These are phyloP conservation scores for Mythimna vitellina DNA, from an alignment of 2,888 invertebrate species.

Conservation along the genomic window DNA sequence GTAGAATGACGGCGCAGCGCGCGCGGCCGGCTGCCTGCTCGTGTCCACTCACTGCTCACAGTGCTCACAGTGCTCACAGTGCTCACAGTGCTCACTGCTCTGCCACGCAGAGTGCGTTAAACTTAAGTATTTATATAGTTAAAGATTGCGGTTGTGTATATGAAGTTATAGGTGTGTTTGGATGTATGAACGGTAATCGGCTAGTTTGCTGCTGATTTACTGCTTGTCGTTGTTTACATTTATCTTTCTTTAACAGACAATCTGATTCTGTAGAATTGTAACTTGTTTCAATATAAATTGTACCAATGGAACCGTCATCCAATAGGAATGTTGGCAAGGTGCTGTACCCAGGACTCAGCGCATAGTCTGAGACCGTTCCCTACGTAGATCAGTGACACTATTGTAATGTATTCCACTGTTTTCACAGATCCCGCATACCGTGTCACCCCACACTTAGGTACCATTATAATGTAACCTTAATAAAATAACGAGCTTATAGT, in stretches of 20 bases:
- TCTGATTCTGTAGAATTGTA: conserved; percentile 18
- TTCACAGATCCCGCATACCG: conserved; percentile 11
- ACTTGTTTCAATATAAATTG: conserved; percentile 5
- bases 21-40: neutral
- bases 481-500: conserved; percentile 63
- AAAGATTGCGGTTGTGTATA: conserved; percentile 43
- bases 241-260: conserved; percentile 3
- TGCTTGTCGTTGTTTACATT: conserved; percentile 13
- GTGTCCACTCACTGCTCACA: neutral
- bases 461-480: conserved; percentile 43
- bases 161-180: conserved; percentile 17
- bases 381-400: neutral
- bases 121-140: conserved; percentile 21
- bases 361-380: neutral
- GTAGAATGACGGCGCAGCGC: conserved; percentile 14
- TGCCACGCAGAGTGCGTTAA: conserved; percentile 8
- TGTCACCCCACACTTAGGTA: conserved; percentile 12
- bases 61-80: conserved; percentile 4
- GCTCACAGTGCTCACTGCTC: conserved; percentile 12
- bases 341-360: conserved; percentile 35
- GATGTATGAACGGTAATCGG: conserved; percentile 12
- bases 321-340: conserved; percentile 3
- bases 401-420: conserved; percentile 6
- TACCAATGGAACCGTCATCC: conserved; percentile 1
- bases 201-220: conserved; percentile 21